phyloP scores from a whole-genome alignment of 2,888 invertebrate species.

The Drosophila trichaetosa region DNA sequence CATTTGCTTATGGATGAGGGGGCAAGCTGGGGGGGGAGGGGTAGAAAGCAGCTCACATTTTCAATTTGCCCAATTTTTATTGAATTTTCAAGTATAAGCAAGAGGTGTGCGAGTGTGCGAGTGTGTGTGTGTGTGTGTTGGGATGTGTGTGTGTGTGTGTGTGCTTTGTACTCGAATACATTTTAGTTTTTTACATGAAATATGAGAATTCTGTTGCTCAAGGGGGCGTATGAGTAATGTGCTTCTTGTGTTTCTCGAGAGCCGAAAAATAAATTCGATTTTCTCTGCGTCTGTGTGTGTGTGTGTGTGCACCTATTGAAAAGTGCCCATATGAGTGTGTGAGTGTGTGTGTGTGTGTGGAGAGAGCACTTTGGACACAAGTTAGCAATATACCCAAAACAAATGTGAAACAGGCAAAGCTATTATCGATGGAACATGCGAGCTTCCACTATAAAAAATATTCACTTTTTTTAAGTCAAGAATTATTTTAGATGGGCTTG shows the following conservation, averaged over 20 bases:
- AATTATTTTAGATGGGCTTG: not conserved
- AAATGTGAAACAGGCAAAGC: not conserved
- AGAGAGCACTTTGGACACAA: not conserved
- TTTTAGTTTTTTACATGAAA: constrained; percentile 60
- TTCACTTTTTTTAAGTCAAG: not conserved
- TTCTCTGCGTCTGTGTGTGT: not conserved
- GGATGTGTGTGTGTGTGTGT: constrained; percentile 14
- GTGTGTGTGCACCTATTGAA: constrained; percentile 6
- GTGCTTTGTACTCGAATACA: constrained; percentile 30
- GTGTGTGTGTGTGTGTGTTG: constrained; percentile 2
- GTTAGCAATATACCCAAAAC: not conserved
- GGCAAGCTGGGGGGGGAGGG: not conserved
- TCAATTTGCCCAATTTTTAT: constrained; percentile 75
- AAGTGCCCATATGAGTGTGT: not conserved
- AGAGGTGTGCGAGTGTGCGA: constrained; percentile 3
- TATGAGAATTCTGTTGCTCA: constrained; percentile 52
- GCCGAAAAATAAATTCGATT: constrained; percentile 32
- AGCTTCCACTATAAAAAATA: not conserved
- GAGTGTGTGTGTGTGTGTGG: not conserved
- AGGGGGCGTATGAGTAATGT: constrained; percentile 75
- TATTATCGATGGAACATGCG: not conserved
- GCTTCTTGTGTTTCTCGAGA: constrained; percentile 49
- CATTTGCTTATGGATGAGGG: constrained; percentile 58
- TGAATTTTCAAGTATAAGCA: constrained; percentile 69
- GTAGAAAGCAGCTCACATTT: constrained; percentile 51